Evolutionary conservation across 1,140 invertebrate species (phyloP), one percentile per base, ranked within the genome.

Genomic region (Potamilus streckersoni): DNA sequence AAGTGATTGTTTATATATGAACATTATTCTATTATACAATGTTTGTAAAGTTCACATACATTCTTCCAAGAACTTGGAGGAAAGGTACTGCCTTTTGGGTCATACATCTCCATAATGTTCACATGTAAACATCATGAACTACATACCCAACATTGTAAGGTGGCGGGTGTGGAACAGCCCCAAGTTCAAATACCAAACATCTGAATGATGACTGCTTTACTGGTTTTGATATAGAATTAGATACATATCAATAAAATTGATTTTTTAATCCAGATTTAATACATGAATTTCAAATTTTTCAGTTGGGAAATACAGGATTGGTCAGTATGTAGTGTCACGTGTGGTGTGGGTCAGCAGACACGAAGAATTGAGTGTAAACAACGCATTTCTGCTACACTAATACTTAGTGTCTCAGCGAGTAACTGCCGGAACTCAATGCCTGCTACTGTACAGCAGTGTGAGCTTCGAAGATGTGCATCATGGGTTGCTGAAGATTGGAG

Each of bases 401-500:
- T 75, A 15, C 38, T 82, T 23, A 80, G 75, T 59, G 82, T 83
- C 16, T 84, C 80, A 17, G 81, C 80, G 12, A 70, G 59, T 56
- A 27, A 72, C 15, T 94, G 93, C 81, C 88, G 91, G 27, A 88
- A 86, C 17, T 82, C 88, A 20, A 92, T 92, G 80, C 94, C 94
- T 0, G 91, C 92, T 71, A 91, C 88, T 6, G 91, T 90, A 6
- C 89, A 93, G 82, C 89, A 91, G 5, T 95, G 94, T 69, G 92
- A 92, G 64, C 91, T 92, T 60, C 91, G 91, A 62, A 89, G 91
- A 14, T 94, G 94, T 83, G 91, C 91, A 27, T 93, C 92, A 78
- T 95, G 94, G 94, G 93, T 93, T 79, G 86, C 90, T 20, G 93
- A 94, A 38, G 91, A 93, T 2, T 95, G 94, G 94, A 89, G 91